These are phyloP conservation scores for Lipotes vexillifer DNA, from an alignment of 2,113 vertebrate genomes.

Conservation along the genomic window DNA sequence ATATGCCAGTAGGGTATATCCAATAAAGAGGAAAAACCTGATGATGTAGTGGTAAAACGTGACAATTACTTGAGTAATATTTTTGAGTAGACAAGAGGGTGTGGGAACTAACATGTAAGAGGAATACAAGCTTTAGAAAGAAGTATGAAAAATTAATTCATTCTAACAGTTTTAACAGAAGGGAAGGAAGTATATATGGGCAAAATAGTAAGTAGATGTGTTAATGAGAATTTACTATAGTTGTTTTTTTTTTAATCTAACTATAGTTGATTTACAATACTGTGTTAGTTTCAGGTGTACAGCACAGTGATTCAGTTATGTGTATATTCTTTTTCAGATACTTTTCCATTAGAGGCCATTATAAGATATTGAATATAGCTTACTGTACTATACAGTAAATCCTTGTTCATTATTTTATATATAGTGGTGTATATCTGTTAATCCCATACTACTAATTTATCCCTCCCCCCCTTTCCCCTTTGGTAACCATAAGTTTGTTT, in stretches of 20 bases:
- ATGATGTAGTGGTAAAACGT: background rate
- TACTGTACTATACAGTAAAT: background rate
- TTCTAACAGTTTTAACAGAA: background rate
- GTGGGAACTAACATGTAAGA: background rate
- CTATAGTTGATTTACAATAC: background rate
- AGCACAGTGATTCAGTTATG: background rate
- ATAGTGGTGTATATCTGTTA: background rate
- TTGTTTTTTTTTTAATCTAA: background rate
- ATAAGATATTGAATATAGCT: background rate
- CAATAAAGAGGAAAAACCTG: background rate
- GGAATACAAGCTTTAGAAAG: background rate
- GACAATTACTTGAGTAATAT: background rate
- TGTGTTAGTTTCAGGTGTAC: background rate
- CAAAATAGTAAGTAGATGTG: background rate
- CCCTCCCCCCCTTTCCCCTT: background rate
- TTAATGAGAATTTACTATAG: background rate
- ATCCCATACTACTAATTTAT: background rate
- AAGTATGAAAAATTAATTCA: background rate
- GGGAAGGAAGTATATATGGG: background rate
- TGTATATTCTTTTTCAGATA: background rate
- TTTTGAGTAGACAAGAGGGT: background rate
- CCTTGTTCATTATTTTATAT: background rate
- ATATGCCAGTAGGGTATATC: no score
- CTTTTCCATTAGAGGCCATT: background rate
- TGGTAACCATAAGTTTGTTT: background rate